phyloP scores from a whole-genome alignment of 2,797 vertebrate species.

The Rhincodon typus region DNA sequence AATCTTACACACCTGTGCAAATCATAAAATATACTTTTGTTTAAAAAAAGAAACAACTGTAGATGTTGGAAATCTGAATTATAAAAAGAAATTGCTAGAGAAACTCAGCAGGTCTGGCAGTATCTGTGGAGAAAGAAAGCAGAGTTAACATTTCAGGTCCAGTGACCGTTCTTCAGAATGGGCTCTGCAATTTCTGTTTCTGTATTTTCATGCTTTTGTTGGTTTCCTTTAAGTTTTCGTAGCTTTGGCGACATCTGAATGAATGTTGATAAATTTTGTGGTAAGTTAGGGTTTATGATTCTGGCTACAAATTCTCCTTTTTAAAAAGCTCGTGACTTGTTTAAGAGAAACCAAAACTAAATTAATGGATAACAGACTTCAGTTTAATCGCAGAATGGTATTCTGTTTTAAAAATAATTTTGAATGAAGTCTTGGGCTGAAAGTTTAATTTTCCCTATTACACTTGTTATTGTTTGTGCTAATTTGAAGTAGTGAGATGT shows the following conservation, averaged over 20 bases:
- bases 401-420: background rate
- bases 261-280: background rate
- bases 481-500: background rate
- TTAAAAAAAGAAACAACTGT: no score
- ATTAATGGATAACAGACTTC: background rate
- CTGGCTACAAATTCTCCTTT: background rate
- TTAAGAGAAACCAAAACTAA: background rate
- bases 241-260: background rate
- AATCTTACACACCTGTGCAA: background rate
- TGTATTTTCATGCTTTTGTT: no score
- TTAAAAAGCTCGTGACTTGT: background rate
- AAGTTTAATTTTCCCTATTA: background rate
- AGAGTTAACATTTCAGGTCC: no score
- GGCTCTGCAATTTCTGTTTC: no score
- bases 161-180: no score
- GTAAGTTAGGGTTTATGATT: background rate
- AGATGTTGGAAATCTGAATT: no score
- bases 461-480: background rate
- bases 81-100: no score
- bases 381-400: background rate
- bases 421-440: background rate
- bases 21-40: background rate
- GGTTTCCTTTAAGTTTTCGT: background rate
- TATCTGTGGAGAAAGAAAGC: no score
- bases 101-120: no score